These are phyloP conservation scores for Saccopteryx bilineata DNA, from an alignment of 2,113 vertebrate species.

Conservation along the genomic window DNA sequence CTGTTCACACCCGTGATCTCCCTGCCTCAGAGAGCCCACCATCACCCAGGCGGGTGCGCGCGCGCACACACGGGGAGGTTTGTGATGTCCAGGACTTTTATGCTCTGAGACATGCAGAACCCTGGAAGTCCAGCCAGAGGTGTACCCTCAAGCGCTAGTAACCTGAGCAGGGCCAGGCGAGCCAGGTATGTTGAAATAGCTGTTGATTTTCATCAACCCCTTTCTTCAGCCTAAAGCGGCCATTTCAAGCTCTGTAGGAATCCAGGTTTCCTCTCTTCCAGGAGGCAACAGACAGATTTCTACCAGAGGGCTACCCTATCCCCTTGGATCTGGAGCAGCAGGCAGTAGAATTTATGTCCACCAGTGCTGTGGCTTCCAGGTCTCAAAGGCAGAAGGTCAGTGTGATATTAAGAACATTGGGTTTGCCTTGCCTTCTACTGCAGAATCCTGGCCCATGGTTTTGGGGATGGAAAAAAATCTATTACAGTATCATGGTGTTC, in stretches of 20 bases:
- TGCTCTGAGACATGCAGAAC: background rate
- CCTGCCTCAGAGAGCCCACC: constrained; percentile 24
- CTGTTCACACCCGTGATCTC: constrained; percentile 57
- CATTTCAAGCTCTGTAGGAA: constrained; percentile 81
- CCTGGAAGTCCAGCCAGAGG: constrained; percentile 72
- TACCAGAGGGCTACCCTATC: constrained; percentile 77
- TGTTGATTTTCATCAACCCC: constrained; percentile 63
- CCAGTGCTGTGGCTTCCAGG: constrained; percentile 72
- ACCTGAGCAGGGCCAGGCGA: constrained; percentile 73
- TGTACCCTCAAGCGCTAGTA: constrained; percentile 54
- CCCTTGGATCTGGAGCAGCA: constrained; percentile 83
- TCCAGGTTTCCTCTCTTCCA: constrained; percentile 86
- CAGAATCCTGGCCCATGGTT: constrained; percentile 74
- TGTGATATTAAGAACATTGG: constrained; percentile 74
- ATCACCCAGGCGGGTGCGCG: background rate
- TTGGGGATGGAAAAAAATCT: constrained; percentile 71
- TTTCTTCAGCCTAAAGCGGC: constrained; percentile 67
- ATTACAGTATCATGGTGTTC: constrained; percentile 26
- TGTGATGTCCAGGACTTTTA: constrained; percentile 49
- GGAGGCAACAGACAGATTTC: constrained; percentile 82
- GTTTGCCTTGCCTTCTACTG: constrained; percentile 78
- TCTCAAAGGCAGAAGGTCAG: constrained; percentile 84
- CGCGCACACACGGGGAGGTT: background rate
- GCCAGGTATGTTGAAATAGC: constrained; percentile 73
- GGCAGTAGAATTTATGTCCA: constrained; percentile 79